phyloP scores from a whole-genome alignment of 1,140 invertebrate genomes.

The Hylaeus anthracinus region DNA sequence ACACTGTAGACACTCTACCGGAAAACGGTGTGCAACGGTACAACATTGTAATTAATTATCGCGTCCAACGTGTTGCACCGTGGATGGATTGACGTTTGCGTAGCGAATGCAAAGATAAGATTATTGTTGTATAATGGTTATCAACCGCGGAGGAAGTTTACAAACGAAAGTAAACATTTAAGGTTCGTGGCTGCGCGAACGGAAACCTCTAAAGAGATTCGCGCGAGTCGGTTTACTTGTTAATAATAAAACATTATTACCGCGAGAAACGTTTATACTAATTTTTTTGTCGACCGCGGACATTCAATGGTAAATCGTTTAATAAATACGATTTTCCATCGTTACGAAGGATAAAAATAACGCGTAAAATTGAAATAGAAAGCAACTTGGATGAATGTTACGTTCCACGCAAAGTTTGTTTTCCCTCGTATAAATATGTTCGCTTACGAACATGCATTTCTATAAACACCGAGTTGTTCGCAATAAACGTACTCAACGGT shows the following conservation, averaged over 20 bases:
- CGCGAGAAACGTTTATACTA: not conserved
- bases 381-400: not conserved
- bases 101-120: constrained; percentile 55
- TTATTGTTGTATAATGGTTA: constrained; percentile 59
- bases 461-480: constrained; percentile 33
- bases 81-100: constrained; percentile 47
- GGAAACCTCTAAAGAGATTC: not conserved
- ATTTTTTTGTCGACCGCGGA: not conserved
- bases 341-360: not conserved
- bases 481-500: constrained; percentile 38
- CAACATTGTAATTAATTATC: constrained; percentile 42
- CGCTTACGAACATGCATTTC: constrained; percentile 12
- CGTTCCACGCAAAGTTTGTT: constrained; percentile 7
- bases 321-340: too few species aligned
- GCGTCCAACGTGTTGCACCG: constrained; percentile 30
- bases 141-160: constrained; percentile 56
- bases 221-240: too few species aligned
- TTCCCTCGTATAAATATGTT: constrained; percentile 27
- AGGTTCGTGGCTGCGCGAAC: constrained; percentile 2
- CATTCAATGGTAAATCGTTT: too few species aligned
- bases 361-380: not conserved
- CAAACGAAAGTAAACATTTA: constrained; percentile 54
- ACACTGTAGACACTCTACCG: too few species aligned
- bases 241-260: not conserved
- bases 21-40: too few species aligned